Conservation (phyloP, 1,140 invertebrate species). For the Eulimnadia texana region DNA sequence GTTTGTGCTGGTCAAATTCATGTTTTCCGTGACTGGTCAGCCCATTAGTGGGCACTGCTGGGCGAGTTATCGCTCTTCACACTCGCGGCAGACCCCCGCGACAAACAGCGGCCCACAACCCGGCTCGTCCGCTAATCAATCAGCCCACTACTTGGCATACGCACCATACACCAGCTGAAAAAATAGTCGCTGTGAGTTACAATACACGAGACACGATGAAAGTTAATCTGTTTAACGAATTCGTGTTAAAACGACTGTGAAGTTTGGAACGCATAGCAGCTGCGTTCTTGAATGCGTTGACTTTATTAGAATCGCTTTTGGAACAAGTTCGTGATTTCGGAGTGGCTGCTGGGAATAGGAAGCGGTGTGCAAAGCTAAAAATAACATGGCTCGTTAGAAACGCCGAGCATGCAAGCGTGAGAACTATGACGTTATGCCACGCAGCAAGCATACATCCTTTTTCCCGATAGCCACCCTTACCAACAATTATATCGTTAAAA, state of each 20-base stretch:
- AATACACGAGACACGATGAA: no score
- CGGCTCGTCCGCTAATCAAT: neutral
- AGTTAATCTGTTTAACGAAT: no score
- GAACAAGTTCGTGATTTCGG: neutral
- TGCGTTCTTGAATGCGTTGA: no score
- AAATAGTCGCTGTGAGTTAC: no score
- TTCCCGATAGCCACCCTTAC: neutral
- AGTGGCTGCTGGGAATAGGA: neutral
- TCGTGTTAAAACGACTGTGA: no score
- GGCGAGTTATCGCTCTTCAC: neutral
- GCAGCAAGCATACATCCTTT: neutral
- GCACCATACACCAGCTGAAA: no score
- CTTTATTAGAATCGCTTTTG: no score
- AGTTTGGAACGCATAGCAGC: no score
- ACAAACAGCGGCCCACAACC: neutral
- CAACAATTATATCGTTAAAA: neutral
- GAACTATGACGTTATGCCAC: neutral
- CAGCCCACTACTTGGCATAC: no score
- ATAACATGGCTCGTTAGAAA: neutral
- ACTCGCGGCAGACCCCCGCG: neutral
- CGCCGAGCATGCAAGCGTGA: neutral
- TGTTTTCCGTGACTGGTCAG: neutral
- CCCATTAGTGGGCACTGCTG: neutral
- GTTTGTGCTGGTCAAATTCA: neutral
- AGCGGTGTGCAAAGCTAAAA: neutral